Percentiles rank a stretch among this genome's conserved stretches.
Evolutionary conservation across 2,888 invertebrate genomes (phyloP).

Genomic region (Chironomus tentans): DNA sequence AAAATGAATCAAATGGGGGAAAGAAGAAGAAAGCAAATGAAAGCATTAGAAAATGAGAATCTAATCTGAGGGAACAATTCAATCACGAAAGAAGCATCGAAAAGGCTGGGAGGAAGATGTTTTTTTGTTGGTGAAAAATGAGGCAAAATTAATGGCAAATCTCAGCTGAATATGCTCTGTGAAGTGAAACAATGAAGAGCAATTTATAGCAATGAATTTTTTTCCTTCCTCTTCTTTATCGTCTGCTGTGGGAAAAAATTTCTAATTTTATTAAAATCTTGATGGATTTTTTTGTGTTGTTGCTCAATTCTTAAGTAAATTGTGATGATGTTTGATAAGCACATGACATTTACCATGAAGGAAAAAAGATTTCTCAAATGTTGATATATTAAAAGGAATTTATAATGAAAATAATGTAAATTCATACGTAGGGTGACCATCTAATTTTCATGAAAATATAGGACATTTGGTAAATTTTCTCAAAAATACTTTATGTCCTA

Average conservation of each 20-base stretch:
- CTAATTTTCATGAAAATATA: no score
- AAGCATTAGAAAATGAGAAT: background rate
- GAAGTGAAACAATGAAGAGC: background rate
- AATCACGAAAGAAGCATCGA: background rate
- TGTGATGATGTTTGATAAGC: background rate
- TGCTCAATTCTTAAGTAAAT: background rate
- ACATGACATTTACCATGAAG: background rate
- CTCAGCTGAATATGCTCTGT: background rate
- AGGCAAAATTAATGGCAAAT: conserved; percentile 4
- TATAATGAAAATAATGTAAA: no score
- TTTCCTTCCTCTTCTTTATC: background rate
- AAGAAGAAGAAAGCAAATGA: background rate
- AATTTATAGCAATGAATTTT: background rate
- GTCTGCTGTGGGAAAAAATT: background rate
- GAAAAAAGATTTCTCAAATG: no score
- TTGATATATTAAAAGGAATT: no score
- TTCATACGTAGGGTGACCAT: no score
- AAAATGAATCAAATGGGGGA: background rate
- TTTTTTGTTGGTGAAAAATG: background rate
- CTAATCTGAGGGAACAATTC: background rate
- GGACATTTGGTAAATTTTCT: no score
- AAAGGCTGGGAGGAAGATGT: background rate
- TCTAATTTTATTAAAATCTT: background rate
- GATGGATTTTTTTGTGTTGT: background rate
- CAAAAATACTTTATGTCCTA: no score